These are phyloP conservation scores for Coptodon rendalli DNA, from an alignment of 2,113 vertebrate genomes.

Conservation along the genomic window DNA sequence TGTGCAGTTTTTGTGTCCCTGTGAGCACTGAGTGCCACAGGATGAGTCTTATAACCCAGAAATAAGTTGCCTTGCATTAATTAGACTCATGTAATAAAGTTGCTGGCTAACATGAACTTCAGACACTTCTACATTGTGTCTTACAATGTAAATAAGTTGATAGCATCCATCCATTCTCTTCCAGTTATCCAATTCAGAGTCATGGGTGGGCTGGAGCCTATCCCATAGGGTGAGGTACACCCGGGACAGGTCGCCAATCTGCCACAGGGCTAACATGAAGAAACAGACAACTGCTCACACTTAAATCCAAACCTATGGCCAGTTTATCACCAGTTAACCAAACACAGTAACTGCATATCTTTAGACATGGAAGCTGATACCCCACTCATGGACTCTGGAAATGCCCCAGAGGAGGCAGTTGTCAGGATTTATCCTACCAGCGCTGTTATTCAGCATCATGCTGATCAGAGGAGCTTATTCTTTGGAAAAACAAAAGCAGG, in stretches of 20 bases:
- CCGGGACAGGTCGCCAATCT: accelerated
- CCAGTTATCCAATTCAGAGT: background rate
- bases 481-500: background rate
- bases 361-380: background rate
- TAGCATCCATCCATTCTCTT: background rate
- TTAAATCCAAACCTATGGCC: background rate
- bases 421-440: background rate
- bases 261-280: accelerated
- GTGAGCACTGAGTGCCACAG: background rate
- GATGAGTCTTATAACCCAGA: background rate
- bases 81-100: background rate
- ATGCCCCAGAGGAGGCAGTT: background rate
- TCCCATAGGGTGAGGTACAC: background rate
- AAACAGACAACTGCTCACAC: background rate
- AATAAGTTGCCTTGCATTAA: background rate
- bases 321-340: background rate
- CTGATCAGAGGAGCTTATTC: accelerated
- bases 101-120: accelerated
- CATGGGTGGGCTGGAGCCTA: background rate
- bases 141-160: background rate
- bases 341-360: background rate
- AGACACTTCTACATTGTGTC: background rate
- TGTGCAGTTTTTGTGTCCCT: background rate
- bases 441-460: background rate
- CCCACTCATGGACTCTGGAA: background rate